Percentiles rank a stretch among this genome's conserved stretches.
Evolutionary conservation across 2,888 invertebrate genomes (phyloP).

Genomic region (Blastobasis adustella): DNA sequence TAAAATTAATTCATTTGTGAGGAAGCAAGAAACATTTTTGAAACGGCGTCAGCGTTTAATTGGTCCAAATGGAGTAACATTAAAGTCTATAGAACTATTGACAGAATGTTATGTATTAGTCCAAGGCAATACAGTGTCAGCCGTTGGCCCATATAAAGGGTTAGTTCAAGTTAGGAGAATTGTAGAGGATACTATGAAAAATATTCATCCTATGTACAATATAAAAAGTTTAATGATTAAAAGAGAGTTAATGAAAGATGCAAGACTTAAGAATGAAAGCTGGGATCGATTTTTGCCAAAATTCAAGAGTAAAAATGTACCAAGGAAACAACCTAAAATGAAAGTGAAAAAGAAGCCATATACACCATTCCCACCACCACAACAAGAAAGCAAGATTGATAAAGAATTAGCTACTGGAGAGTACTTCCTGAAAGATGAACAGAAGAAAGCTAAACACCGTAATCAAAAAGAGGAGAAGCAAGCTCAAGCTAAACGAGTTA

Average conservation of each 20-base stretch:
- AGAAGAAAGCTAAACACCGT: conserved; percentile 80
- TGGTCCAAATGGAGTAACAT: conserved; percentile 97
- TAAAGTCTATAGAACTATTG: conserved; percentile 96
- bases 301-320: conserved; percentile 91
- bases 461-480: conserved; percentile 88
- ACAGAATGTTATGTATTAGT: conserved; percentile 97
- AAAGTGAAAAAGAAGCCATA: conserved; percentile 94
- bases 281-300: conserved; percentile 98
- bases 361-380: conserved; percentile 98
- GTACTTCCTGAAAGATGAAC: conserved; percentile 94
- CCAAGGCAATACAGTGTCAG: conserved; percentile 97
- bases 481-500: conserved; percentile 80
- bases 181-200: conserved; percentile 97
- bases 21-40: conserved; percentile 94
- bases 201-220: conserved; percentile 98
- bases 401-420: conserved; percentile 95
- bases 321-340: conserved; percentile 90
- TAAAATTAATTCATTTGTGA: conserved; percentile 93
- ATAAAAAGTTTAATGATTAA: conserved; percentile 99
- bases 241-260: conserved; percentile 94
- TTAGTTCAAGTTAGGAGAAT: conserved; percentile 90
- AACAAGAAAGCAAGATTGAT: conserved; percentile 94
- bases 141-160: conserved; percentile 96
- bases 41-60: conserved; percentile 95
- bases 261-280: conserved; percentile 91